Base-by-base conservation (phyloP, 35 echinoderm and acorn worm species). In the Nesometra sesokonis region DNA sequence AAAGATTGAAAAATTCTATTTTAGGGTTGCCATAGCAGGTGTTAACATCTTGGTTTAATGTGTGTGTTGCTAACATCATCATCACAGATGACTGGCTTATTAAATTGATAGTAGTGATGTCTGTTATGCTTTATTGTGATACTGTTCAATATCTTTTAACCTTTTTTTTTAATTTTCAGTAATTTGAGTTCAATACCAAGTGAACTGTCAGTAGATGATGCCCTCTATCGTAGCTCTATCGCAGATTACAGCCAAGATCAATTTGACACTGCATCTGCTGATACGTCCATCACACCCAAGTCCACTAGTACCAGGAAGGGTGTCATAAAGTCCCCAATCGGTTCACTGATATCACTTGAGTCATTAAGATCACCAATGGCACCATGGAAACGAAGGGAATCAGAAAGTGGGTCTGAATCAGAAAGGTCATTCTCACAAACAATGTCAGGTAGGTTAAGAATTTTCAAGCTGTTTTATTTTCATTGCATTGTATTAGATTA, bases 381-480 rank as follows among this genome's bases (percentile, higher is more conserved):
- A 23, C 90, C 94, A 3, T 82, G 57, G 2, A 46, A 77, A 32
- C 86, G 83, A 77, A 85, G 82, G n/a, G 93, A 94, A 34, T 91
- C 94, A 0, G 96, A 99, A 86, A 99, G 96, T 88, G 96, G 96
- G 38, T 99, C 96, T 0, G 94, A 97, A 76, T 99, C 96, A 3
- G 96, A 99, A 87, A 89, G 88, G 57, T 99, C 96, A 7, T 90
- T 94, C 35, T 99, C 96, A 30, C 92, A 94, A 84, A 99, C 92
- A 31, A 88, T 94, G 84, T 99, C 96, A 38, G 96, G 96, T 99
- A 80, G 83, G 77, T 88, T 21, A 5, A 7, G 8, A 78, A 32
- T n/a, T 30, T 78, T 7, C 15, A 7, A 4, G 5, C 38, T 7
- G 4, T 4, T 7, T 43, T 43, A 43, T 43, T n/a, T n/a, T n/a